Evolutionary conservation across 1,140 invertebrate species (phyloP), one percentile per base, ranked within the genome.

Genomic region (Listronotus bonariensis): DNA sequence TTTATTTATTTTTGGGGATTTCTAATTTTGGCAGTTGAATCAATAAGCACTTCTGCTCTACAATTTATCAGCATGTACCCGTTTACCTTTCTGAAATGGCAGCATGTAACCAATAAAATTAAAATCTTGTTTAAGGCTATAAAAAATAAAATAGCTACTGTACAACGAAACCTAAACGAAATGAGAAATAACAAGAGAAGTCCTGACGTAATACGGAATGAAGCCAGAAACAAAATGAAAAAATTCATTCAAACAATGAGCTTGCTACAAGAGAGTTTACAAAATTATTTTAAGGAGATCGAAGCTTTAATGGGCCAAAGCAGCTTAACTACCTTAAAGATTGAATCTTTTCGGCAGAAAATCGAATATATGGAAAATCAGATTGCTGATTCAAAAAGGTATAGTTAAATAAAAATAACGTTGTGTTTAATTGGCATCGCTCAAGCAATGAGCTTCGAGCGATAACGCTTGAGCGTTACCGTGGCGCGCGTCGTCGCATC

Each of bases 141-240:
- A 40, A 56, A 57, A 48, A 49, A 49, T 51, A 49, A 41, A 48
- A 65, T 65, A 6, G 34, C 18, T 12, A 6, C 12, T 7, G 46
- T 15, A 6, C 36, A 65, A 43, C 26, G 38, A 34, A 15, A 57
- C 14, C 11, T 68, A 40, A 20, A 17, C 9, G 32, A 57, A 26
- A 68, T 68, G 67, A 41, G 57, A 20, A 38, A 55, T n/a, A 57
- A 20, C 6, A 65, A 65, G 31, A 68, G 65, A 34, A 56, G 43
- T 49, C 67, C 67, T 0, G 61, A 68, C 6, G 51, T 14, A 12
- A 61, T 68, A 8, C 36, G 56, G 26, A 48, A 36, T 11, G 53
- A 65, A 48, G 38, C 38, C 4, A 55, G 34, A 26, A 14, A 12
- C 6, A 67, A 67, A 55, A 40, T 58, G 38, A 60, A 65, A 52